Evolutionary conservation across 2,888 invertebrate genomes (phyloP).

Genomic region (Heteromurus nitidus): DNA sequence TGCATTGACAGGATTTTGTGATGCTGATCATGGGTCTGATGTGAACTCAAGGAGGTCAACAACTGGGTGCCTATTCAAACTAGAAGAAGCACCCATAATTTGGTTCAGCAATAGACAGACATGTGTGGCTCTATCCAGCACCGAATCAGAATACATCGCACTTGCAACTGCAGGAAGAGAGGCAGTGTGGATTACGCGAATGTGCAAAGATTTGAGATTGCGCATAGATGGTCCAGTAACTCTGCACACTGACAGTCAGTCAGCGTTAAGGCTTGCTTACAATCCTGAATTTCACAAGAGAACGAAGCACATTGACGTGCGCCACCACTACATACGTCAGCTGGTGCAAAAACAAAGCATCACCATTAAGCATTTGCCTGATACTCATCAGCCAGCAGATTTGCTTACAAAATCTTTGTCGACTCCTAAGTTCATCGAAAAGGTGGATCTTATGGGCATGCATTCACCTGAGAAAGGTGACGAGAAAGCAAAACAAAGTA

Average conservation of each 20-base stretch:
- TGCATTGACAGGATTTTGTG: constrained; percentile 71
- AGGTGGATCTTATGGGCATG: background rate
- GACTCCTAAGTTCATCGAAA: background rate
- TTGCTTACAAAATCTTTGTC: constrained; percentile 22
- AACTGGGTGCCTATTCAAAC: constrained; percentile 68
- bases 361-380: background rate
- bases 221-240: background rate
- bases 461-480: background rate
- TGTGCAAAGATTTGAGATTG: constrained; percentile 51
- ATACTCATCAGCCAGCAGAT: constrained; percentile 21
- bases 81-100: constrained; percentile 33
- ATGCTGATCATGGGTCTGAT: constrained; percentile 74
- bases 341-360: background rate
- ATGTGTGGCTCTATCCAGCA: constrained; percentile 60
- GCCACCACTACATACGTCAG: constrained; percentile 45
- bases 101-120: constrained; percentile 67
- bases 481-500: background rate
- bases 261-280: constrained; percentile 67
- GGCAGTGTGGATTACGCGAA: constrained; percentile 58
- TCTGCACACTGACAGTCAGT: constrained; percentile 31
- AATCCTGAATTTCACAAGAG: constrained; percentile 69
- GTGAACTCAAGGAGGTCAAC: constrained; percentile 69
- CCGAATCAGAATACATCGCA: constrained; percentile 71
- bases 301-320: constrained; percentile 73
- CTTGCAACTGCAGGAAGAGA: constrained; percentile 61